These are phyloP conservation scores for Agrochola circellaris DNA, from an alignment of 2,888 invertebrate genomes.

Conservation along the genomic window DNA sequence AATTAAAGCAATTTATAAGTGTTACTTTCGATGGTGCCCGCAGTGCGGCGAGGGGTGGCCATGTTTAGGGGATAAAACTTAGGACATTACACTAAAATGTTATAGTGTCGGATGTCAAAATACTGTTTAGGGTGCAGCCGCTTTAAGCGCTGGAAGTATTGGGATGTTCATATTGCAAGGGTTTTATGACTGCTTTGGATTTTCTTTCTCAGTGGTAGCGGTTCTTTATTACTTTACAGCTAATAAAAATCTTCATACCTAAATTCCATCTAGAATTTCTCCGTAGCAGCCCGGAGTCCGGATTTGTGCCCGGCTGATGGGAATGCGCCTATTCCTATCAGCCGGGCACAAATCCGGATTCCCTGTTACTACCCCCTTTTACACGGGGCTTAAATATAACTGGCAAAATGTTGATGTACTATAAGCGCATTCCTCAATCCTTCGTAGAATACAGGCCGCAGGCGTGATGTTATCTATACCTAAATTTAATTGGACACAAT, in stretches of 20 bases:
- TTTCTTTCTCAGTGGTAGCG: background rate
- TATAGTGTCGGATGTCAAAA: conserved; percentile 70
- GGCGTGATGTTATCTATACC: too few species aligned
- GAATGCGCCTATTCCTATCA: too few species aligned
- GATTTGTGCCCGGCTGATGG: background rate
- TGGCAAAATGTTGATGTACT: background rate
- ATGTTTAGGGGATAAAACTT: conserved; percentile 70
- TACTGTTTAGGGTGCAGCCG: conserved; percentile 50
- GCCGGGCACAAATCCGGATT: too few species aligned
- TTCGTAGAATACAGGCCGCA: background rate
- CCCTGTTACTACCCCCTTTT: too few species aligned
- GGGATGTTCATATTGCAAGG: background rate
- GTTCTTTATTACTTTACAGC: background rate
- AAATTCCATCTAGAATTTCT: background rate
- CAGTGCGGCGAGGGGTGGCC: conserved; percentile 74
- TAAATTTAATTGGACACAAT: too few species aligned
- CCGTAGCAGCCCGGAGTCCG: background rate
- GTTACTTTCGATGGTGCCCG: conserved; percentile 76
- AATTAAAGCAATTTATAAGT: conserved; percentile 88
- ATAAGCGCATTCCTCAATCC: background rate
- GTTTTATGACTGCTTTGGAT: background rate
- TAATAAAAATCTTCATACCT: background rate
- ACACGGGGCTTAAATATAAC: background rate
- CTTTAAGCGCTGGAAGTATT: conserved; percentile 58
- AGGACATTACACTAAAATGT: conserved; percentile 69